phyloP scores from a whole-genome alignment of 2,888 invertebrate species.

The Odiellus spinosus region DNA sequence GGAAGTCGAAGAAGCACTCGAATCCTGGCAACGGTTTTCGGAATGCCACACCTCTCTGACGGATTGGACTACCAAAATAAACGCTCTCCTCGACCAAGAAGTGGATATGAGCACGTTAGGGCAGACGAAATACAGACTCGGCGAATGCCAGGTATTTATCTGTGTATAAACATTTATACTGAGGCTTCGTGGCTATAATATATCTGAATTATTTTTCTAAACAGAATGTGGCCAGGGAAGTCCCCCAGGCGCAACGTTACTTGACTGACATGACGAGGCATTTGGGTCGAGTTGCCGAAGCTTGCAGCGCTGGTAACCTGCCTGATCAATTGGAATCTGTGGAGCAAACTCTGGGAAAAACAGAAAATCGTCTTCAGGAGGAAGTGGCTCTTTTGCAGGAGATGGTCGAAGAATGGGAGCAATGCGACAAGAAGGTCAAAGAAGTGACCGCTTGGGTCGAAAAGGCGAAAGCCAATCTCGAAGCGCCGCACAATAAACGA shows the following conservation, averaged over 20 bases:
- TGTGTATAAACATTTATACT: too few relatives aligned
- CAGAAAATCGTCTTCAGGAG: conserved; percentile 66
- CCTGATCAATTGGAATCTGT: conserved; percentile 69
- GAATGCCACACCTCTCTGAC: conserved; percentile 63
- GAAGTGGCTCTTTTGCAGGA: conserved; percentile 78
- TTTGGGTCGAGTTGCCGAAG: conserved; percentile 63
- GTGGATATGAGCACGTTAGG: conserved; percentile 28
- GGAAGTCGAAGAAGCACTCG: conserved; percentile 67
- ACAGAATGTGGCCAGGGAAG: conserved; percentile 18
- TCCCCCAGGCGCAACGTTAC: conserved; percentile 17
- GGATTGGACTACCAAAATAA: conserved; percentile 67
- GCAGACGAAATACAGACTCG: conserved; percentile 62
- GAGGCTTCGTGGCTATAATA: too few relatives aligned
- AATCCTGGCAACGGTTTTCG: conserved; percentile 74
- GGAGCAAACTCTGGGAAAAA: conserved; percentile 68
- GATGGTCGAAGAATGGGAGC: conserved; percentile 86
- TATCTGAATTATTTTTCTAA: too few relatives aligned
- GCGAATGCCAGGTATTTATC: conserved; percentile 64
- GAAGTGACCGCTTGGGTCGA: conserved; percentile 80
- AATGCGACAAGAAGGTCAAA: conserved; percentile 82
- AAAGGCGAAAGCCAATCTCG: conserved; percentile 57
- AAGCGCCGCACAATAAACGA: conserved; percentile 66
- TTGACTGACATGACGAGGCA: conserved; percentile 72
- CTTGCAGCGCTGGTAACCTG: conserved; percentile 68
- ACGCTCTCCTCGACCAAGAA: conserved; percentile 57